Conservation (phyloP, 2,797 vertebrate genomes). For the Sciurus carolinensis region DNA sequence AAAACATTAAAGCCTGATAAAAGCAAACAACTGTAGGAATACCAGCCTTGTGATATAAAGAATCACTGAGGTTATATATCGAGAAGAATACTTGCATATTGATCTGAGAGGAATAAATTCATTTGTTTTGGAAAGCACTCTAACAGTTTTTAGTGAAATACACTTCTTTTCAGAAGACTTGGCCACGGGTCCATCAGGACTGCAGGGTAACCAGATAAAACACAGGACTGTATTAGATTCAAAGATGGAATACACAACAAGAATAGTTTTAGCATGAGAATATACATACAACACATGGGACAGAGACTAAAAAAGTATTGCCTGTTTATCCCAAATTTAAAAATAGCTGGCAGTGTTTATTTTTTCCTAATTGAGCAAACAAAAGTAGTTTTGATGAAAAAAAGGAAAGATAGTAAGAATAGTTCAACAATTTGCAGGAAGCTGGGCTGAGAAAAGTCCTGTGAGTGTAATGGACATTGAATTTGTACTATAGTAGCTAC, state of each 20-base stretch:
- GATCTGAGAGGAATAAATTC: neutral
- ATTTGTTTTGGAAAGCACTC: neutral
- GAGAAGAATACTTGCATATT: neutral
- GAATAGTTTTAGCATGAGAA: neutral
- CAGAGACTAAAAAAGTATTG: neutral
- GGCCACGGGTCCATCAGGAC: neutral
- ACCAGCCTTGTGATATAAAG: neutral
- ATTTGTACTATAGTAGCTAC: neutral
- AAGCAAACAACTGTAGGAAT: neutral
- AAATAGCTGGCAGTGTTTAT: neutral
- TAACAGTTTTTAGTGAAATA: neutral
- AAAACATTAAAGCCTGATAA: neutral
- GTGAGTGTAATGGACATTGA: neutral
- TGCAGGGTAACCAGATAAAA: neutral
- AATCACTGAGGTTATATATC: neutral
- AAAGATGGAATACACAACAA: neutral
- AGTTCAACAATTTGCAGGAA: neutral
- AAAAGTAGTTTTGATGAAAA: neutral
- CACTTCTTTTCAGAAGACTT: neutral
- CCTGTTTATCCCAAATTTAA: neutral
- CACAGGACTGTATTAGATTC: neutral
- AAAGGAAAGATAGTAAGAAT: neutral
- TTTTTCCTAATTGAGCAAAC: neutral
- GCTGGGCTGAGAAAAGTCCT: neutral
- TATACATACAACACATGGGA: neutral